phyloP scores from a whole-genome alignment of 2,888 invertebrate genomes.

The Tetranychus piercei region DNA sequence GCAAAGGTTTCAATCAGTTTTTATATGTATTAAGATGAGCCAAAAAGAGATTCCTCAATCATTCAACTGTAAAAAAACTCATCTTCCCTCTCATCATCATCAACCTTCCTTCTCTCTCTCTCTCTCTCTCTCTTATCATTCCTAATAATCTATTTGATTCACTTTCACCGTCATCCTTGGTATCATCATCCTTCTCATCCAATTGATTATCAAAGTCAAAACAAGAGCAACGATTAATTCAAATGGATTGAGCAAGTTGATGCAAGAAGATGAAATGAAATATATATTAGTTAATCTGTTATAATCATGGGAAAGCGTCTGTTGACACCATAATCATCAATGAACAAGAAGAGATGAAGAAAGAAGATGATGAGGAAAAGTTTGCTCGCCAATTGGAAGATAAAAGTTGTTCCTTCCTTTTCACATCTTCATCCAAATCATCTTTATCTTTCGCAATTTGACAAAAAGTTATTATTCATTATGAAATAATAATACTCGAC shows the following conservation, averaged over 20 bases:
- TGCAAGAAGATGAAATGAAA: not conserved
- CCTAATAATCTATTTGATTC: not conserved
- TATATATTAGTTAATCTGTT: not conserved
- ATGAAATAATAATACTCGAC: not conserved
- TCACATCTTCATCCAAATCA: no score
- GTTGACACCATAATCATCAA: not conserved
- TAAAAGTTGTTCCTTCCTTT: not conserved
- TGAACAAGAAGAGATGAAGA: not conserved
- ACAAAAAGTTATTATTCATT: not conserved
- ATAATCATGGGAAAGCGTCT: not conserved
- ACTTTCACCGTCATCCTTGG: not conserved
- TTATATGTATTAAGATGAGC: not conserved
- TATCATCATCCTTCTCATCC: not conserved
- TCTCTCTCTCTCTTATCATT: not conserved
- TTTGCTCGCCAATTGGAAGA: not conserved
- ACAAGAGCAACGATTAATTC: not conserved
- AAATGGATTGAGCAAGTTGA: not conserved
- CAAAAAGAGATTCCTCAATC: not conserved
- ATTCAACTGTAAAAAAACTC: not conserved
- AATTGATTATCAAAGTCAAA: not conserved
- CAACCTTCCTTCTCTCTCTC: slow-evolving; percentile 6
- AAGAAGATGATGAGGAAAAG: not conserved
- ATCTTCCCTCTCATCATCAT: not conserved
- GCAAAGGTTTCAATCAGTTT: not conserved
- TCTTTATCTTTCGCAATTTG: no score